Evolutionary conservation across 2,113 vertebrate species (phyloP).

Genomic region (Lagopus muta): DNA sequence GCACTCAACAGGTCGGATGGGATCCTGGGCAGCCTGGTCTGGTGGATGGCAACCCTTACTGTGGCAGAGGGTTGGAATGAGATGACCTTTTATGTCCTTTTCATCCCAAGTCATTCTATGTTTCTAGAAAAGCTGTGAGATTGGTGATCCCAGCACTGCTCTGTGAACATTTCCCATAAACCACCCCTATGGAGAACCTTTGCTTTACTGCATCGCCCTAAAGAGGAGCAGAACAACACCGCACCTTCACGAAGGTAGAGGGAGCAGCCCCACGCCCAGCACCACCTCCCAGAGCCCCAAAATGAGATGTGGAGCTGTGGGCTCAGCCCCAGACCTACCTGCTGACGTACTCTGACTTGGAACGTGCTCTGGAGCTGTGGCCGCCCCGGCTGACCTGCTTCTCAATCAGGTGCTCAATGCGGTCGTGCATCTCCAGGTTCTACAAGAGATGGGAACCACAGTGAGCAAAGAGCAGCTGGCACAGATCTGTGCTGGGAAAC

Average conservation of each 20-base stretch:
- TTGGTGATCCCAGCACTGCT: neutral
- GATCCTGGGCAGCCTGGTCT: no score
- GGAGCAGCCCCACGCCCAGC: neutral
- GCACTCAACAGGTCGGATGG: no score
- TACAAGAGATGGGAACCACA: conserved; percentile 3
- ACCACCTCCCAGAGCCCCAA: neutral
- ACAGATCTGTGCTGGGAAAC: fast-evolving
- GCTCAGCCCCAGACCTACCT: conserved; percentile 72
- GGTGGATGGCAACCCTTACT: no score
- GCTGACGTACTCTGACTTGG: conserved; percentile 84
- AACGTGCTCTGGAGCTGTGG: conserved; percentile 63
- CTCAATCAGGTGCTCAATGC: conserved; percentile 90
- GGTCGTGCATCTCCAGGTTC: conserved; percentile 94
- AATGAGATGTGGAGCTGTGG: fast-evolving
- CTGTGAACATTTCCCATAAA: fast-evolving
- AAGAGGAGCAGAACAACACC: neutral
- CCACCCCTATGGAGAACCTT: fast-evolving
- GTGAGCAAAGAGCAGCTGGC: fast-evolving
- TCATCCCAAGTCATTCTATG: no score
- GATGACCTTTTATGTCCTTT: no score
- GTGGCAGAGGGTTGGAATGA: no score
- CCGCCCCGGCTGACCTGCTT: conserved; percentile 78
- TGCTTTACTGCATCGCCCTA: neutral
- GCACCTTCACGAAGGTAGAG: neutral
- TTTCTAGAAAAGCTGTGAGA: neutral